Evolutionary conservation across 1,140 invertebrate genomes (phyloP), one percentile per base, ranked within the genome.

Genomic region (Belonocnema kinseyi): DNA sequence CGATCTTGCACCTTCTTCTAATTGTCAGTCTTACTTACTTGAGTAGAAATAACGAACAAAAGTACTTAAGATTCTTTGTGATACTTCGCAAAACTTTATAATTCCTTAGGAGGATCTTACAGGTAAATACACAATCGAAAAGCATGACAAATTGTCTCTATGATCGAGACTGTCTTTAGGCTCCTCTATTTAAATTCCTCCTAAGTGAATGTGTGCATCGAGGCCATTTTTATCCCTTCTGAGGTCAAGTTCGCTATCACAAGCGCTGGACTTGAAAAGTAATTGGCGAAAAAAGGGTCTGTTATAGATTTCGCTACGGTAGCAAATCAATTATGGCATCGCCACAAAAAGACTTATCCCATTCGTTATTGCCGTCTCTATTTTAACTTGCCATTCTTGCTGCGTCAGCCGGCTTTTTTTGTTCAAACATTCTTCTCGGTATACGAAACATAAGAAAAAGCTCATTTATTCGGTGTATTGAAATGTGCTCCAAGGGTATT

Each of bases 321-420:
- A 66, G 61, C 61, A 66, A 66, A 66, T 66, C 61, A 66, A 66
- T 66, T 66, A 66, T 66, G 61, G 61, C 61, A 33, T 66, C 61
- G 33, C 61, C 40, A 66, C 61, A 66, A 66, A 66, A 66, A 66
- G 61, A 66, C 61, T 66, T 66, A 66, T 66, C 26, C 61, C 61
- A 66, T 66, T 66, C 61, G 61, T 66, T 66, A 66, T 66, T 66
- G 61, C 61, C 61, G 26, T 66, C 61, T 66, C 61, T 66, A 66
- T 66, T 66, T 66, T 66, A 66, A 66, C 61, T 66, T 66, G 61
- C 61, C 61, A 66, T 66, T 66, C 61, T 66, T 66, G 61, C 61
- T 40, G 61, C 61, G 61, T 66, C 61, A 66, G 61, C 61, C 61
- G 26, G 26, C 14, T 40, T 14, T 40, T 61, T 66, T 66, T 66